Conservation (phyloP, 1,140 invertebrate genomes). For the Anastatus disparis region DNA sequence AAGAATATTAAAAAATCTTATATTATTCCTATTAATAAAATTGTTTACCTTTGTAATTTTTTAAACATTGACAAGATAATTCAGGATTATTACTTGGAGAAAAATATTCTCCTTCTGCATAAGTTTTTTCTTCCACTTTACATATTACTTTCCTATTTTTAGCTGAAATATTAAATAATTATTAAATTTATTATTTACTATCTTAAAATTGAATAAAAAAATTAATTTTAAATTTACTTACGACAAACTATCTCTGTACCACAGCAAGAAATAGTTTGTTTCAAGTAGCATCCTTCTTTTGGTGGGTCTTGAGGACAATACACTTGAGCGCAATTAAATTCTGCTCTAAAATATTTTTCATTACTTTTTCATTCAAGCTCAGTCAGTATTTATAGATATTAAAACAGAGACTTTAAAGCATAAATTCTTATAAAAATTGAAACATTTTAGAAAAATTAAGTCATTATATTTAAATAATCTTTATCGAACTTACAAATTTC, state of each 20-base stretch:
- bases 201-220: not conserved
- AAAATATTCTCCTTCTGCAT: constrained; percentile 50
- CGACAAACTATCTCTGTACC: constrained; percentile 49
- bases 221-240: constrained; percentile 42
- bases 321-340: constrained; percentile 46
- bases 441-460: too few species aligned
- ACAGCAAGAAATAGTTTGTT: constrained; percentile 15
- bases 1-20: too few species aligned
- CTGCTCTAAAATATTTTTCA: constrained; percentile 36
- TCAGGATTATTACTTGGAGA: constrained; percentile 5
- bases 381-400: too few species aligned
- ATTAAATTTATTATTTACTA: not conserved
- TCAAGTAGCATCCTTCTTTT: constrained; percentile 41
- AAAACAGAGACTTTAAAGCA: too few species aligned
- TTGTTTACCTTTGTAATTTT: constrained; percentile 37
- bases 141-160: constrained; percentile 43
- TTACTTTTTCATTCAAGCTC: too few species aligned
- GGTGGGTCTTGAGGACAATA: constrained; percentile 40
- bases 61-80: constrained; percentile 43
- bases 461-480: too few species aligned
- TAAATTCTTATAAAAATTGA: too few species aligned
- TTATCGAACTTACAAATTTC: too few species aligned
- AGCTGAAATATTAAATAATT: constrained; percentile 27
- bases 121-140: constrained; percentile 48
- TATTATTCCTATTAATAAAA: too few species aligned